Evolutionary conservation across 92 coral and sea anemone species (phyloP), one percentile per base, ranked within the genome.

Genomic region (Umimayanthus kanabou): DNA sequence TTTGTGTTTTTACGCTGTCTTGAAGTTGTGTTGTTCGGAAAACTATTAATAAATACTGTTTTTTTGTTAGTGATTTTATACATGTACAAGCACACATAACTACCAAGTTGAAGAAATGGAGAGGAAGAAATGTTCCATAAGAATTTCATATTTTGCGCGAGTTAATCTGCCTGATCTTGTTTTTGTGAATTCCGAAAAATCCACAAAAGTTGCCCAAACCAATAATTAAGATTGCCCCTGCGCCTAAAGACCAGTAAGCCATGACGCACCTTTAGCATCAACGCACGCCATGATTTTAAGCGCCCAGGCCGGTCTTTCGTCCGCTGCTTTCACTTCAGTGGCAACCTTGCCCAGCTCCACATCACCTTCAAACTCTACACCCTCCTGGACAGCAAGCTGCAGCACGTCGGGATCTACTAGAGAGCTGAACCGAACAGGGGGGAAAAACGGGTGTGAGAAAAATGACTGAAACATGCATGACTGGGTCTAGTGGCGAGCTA

Each of bases 281-380:
- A 80, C 86, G 39, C 91, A 91, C 10, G 93, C 91, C 94, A 95
- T 81, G 47, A 97, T 94, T 75, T 91, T 95, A 45, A 83, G 81
- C 29, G 98, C 94, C 95, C 95, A 95, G 39, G 89, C 93, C 1
- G 96, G 97, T 83, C 89, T 79, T 28, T 89, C 93, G 15, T 90
- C 88, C 83, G 92, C 95, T 73, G 85, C 71, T 50, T 88, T 73
- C 76, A 90, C 92, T 9, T 92, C 99, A 39, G 94, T 94, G 15
- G 92, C 89, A 65, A 95, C 80, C 73, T 91, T 88, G 42, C 91
- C 98, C 7, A 94, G 93, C 33, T 93, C 95, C 45, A 85, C 89
- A n/a, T 97, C 99, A 22, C 95, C 95, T n/a, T 97, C 99, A 81
- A 97, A 97, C 81, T 97, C 99, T 16, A 93, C 98, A 50, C 96